Conservation (phyloP, 1,140 invertebrate species). For the Atta cephalotes region DNA sequence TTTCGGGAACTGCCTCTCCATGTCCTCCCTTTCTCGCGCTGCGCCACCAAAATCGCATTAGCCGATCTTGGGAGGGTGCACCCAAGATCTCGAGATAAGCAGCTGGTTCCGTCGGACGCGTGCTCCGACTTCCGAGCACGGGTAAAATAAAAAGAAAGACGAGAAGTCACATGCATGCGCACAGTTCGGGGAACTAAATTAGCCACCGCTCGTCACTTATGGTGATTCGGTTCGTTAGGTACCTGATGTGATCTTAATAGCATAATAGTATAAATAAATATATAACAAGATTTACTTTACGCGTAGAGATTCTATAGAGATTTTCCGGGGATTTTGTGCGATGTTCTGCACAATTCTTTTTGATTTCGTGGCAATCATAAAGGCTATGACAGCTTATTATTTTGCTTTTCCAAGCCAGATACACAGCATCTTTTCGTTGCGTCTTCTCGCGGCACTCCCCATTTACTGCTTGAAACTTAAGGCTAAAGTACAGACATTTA, state of each 20-base stretch:
- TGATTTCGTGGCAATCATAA: background rate
- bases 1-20: conserved; percentile 65
- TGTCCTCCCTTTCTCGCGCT: conserved; percentile 42
- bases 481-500: too few species aligned
- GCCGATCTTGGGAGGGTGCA: conserved; percentile 70
- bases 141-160: conserved; percentile 8
- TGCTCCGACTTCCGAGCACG: conserved; percentile 31
- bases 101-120: conserved; percentile 72
- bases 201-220: conserved; percentile 47
- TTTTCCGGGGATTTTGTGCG: too few species aligned
- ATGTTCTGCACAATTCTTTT: background rate
- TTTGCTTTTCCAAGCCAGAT: background rate
- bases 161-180: conserved; percentile 20
- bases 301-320: background rate
- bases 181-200: conserved; percentile 47
- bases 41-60: conserved; percentile 71
- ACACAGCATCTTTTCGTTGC: background rate
- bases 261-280: conserved; percentile 43
- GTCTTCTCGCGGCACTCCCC: background rate
- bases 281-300: background rate
- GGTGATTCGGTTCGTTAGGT: conserved; percentile 51
- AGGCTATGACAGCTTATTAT: background rate
- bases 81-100: conserved; percentile 72
- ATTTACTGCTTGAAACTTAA: background rate
- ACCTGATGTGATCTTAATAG: conserved; percentile 47